Evolutionary conservation across 2,113 vertebrate genomes (phyloP).

Genomic region (Oostethus manadensis): DNA sequence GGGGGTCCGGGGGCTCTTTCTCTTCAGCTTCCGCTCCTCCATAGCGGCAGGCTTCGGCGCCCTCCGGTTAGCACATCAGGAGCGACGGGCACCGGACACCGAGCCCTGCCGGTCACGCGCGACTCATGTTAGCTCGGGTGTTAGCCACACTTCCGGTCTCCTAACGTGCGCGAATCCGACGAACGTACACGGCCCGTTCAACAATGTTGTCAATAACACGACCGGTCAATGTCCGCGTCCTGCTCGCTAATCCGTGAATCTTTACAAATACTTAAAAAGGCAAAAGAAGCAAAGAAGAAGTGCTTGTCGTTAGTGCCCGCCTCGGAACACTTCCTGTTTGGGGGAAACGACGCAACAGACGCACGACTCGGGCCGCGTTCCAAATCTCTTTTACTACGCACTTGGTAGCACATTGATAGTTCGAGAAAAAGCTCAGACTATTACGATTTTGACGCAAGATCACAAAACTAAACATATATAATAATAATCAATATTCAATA

Average conservation of each 20-base stretch:
- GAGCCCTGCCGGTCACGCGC: no score
- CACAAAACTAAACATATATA: not conserved
- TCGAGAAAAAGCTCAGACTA: not conserved
- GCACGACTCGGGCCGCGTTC: not conserved
- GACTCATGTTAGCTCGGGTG: constrained; percentile 3
- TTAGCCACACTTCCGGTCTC: not conserved
- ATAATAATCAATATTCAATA: not conserved
- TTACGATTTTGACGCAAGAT: not conserved
- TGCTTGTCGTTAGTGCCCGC: constrained; percentile 3
- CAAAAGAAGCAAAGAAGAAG: no score
- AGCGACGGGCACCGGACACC: no score
- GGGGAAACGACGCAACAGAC: constrained; percentile 2
- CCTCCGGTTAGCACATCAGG: not conserved
- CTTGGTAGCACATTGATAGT: not conserved
- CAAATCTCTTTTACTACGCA: not conserved
- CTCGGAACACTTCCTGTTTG: constrained; percentile 47
- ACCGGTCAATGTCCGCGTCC: not conserved
- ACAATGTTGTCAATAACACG: not conserved
- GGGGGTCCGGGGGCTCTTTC: constrained; percentile 81
- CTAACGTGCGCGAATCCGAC: not conserved
- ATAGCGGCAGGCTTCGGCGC: constrained; percentile 65
- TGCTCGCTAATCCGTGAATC: not conserved
- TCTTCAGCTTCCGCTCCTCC: constrained; percentile 91
- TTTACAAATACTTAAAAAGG: no score
- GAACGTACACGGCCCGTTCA: not conserved